Conservation (phyloP, 2,113 vertebrate species). For the Narcine bancroftii region DNA sequence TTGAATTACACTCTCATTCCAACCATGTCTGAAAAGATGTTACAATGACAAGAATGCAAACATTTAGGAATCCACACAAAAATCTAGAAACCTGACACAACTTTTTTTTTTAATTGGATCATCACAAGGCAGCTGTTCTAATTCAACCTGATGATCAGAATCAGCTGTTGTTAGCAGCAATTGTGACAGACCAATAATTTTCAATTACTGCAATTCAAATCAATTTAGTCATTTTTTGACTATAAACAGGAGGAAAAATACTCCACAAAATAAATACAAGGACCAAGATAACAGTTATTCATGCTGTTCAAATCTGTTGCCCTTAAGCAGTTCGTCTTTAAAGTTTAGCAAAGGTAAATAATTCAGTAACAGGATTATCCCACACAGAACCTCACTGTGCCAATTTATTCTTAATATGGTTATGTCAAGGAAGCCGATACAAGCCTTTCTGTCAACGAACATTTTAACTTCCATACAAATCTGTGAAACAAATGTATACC, state of each 20-base stretch:
- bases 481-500: not conserved
- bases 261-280: not conserved
- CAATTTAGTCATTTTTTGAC: not conserved
- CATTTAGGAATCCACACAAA: not conserved
- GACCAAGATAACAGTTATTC: not conserved
- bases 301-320: not conserved
- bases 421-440: not conserved
- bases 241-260: not conserved
- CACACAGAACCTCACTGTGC: not conserved
- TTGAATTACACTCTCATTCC: not conserved
- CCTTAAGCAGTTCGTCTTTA: not conserved
- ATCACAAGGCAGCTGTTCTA: not conserved
- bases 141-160: conserved; percentile 14
- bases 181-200: not conserved
- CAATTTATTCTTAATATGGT: conserved; percentile 15
- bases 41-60: not conserved
- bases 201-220: not conserved
- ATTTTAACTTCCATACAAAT: not conserved
- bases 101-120: not conserved
- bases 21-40: not conserved
- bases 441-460: not conserved
- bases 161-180: conserved; percentile 12
- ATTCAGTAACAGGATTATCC: not conserved
- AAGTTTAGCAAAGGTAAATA: not conserved
- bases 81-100: not conserved